A percentile compares a stretch with the other conserved stretches of the same genome.
Conservation (phyloP, 2,888 invertebrate genomes). For the Drosophila eohydei region DNA sequence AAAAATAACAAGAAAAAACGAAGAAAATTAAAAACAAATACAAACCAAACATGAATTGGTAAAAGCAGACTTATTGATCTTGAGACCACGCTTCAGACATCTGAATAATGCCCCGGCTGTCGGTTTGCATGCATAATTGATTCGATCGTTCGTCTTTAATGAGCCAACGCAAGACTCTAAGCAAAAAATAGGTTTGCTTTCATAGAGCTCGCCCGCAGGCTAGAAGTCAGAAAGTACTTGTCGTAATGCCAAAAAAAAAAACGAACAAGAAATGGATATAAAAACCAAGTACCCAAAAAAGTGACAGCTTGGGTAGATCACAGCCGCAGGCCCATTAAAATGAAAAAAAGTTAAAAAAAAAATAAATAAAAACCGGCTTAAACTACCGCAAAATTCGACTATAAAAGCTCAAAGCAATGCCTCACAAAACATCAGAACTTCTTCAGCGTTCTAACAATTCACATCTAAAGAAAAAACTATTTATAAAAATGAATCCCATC, state of each 20-base stretch:
- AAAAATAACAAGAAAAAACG: background rate
- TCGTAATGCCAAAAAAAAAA: slow-evolving; percentile 23
- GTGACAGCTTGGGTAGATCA: slow-evolving; percentile 48
- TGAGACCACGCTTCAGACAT: slow-evolving; percentile 53
- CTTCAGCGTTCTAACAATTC: slow-evolving; percentile 57
- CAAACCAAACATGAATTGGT: slow-evolving; percentile 30
- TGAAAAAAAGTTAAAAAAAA: slow-evolving; percentile 9
- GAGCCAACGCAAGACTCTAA: slow-evolving; percentile 13
- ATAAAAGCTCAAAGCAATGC: slow-evolving; percentile 56
- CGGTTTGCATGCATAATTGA: slow-evolving; percentile 62
- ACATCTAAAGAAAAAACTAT: slow-evolving; percentile 25
- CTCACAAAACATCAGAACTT: slow-evolving; percentile 55
- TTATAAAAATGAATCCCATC: slow-evolving; percentile 64
- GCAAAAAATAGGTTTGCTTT: slow-evolving; percentile 40
- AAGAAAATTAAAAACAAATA: slow-evolving; percentile 1
- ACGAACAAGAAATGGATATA: slow-evolving; percentile 9
- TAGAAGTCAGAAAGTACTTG: slow-evolving; percentile 62
- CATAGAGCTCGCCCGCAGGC: slow-evolving; percentile 48
- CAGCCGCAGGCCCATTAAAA: slow-evolving; percentile 50
- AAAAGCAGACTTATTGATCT: slow-evolving; percentile 58
- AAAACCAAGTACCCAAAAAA: slow-evolving; percentile 38
- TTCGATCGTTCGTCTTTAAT: slow-evolving; percentile 54
- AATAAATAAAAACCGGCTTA: slow-evolving; percentile 61
- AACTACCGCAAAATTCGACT: slow-evolving; percentile 27
- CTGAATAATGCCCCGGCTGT: slow-evolving; percentile 26